Evolutionary conservation across 2,113 vertebrate genomes (phyloP).

Genomic region (Porphyrio hochstetteri): DNA sequence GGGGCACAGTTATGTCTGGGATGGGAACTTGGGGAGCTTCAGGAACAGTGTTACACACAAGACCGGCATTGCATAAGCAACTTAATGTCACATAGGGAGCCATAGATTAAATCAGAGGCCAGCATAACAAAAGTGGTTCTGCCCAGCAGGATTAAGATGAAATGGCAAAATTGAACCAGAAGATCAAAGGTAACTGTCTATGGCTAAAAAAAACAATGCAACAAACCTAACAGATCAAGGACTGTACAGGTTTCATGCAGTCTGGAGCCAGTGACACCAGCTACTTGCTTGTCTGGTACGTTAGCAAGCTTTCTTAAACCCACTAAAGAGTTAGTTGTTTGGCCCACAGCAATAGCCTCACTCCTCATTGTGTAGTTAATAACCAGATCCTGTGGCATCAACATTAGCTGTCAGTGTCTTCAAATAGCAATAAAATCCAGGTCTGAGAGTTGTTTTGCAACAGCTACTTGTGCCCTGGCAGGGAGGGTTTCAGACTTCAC

Average conservation of each 20-base stretch:
- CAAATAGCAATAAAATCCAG: not conserved
- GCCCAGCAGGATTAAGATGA: not conserved
- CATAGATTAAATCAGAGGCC: not conserved
- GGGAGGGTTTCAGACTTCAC: not conserved
- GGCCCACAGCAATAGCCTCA: not conserved
- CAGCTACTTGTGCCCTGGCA: not conserved
- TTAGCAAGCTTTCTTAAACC: not conserved
- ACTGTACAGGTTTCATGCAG: not conserved
- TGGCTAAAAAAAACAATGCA: not conserved
- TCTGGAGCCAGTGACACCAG: not conserved
- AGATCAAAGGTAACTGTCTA: not conserved
- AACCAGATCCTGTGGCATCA: not conserved
- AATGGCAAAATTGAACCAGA: not conserved
- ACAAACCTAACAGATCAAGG: not conserved
- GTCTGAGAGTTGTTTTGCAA: not conserved
- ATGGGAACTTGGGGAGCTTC: not conserved
- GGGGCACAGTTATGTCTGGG: not conserved
- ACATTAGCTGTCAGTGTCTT: not conserved
- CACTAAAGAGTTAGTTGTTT: not conserved
- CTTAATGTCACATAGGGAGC: not conserved
- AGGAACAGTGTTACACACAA: not conserved
- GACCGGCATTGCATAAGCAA: not conserved
- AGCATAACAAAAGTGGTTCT: not conserved
- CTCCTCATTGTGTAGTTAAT: not conserved
- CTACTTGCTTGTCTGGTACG: not conserved